A percentile compares a stretch with the other conserved stretches of the same genome.
These are phyloP conservation scores for Astropecten irregularis DNA, from an alignment of 53 echinoderm and acorn worm genomes.

Conservation along the genomic window DNA sequence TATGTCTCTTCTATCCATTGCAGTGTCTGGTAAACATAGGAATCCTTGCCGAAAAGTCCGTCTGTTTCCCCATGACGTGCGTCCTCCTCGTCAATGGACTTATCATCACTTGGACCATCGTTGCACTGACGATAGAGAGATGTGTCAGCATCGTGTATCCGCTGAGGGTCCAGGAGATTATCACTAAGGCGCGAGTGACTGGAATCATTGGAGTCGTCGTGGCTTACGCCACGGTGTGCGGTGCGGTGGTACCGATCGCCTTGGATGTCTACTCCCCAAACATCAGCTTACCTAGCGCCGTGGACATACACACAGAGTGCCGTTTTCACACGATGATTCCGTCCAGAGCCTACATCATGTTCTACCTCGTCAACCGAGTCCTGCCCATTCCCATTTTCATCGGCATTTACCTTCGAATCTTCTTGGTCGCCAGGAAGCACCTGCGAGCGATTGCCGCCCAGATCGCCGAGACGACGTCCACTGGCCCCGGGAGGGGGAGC, in stretches of 20 bases:
- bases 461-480: background rate
- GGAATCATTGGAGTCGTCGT: background rate
- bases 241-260: background rate
- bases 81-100: slow-evolving; percentile 17
- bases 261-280: background rate
- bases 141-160: slow-evolving; percentile 35
- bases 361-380: slow-evolving; percentile 33
- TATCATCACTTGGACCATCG: background rate
- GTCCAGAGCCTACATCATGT: slow-evolving; percentile 19
- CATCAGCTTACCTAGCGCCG: background rate
- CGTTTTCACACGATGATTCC: slow-evolving; percentile 14
- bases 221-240: background rate
- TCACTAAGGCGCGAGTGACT: background rate
- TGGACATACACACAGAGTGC: background rate
- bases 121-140: slow-evolving; percentile 40
- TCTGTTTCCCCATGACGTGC: slow-evolving; percentile 15
- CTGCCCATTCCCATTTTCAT: slow-evolving; percentile 12
- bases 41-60: background rate
- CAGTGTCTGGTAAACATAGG: slow-evolving; percentile 23
- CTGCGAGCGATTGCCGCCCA: slow-evolving; percentile 46
- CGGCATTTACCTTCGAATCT: slow-evolving; percentile 22
- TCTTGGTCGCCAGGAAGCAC: slow-evolving; percentile 37
- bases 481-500: background rate
- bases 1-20: slow-evolving; percentile 35
- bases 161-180: background rate